Base-by-base conservation (phyloP, 2,888 invertebrate genomes). In the Limnephilus rhombicus region DNA sequence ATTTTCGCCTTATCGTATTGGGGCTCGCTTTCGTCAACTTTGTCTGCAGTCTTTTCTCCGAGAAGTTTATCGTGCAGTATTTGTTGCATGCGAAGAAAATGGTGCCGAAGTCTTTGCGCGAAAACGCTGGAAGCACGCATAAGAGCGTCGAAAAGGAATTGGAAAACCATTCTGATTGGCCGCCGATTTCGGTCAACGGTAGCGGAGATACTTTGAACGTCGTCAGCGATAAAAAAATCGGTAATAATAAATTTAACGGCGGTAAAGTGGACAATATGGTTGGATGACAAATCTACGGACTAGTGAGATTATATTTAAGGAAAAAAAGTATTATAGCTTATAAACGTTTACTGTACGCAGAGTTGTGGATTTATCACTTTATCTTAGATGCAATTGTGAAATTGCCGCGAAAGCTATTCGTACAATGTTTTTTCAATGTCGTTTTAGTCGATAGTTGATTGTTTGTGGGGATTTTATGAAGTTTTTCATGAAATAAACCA, bases 1-100 rank as follows among this genome's bases (percentile, higher is more conserved):
- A 96, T 0, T 97, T 98, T 94, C 96, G 97, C 2, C 95, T 96
- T 24, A 94, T 97, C 1, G 94, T 97, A 0, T 93, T 97, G 0
- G 96, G 96, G 0, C 94, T 97, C 34, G 97, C 95, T 0, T 94
- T 95, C 0, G 94, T 95, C 24, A 94, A 96, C 87, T 95, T 96
- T 5, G 94, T 95, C 0, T 2, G 95, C 31, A 95, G 96, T 0
- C 92, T 96, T 91, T 95, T 96, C 93, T 96, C 95, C 90, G 96
- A 96, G 88, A 94, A 96, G 45, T 94, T 96, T 0, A 94, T 96
- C 0, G 94, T 96, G 15, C 95, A 96, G 93, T 96, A 94, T 93
- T 92, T 95, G 37, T 95, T 96, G 95, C 96, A 96, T 92, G 94
- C 94, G 0, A 96, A 95, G 49, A 94, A 95, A 81, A 94, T 95